Percentiles rank a stretch among this genome's conserved stretches.
phyloP scores from a whole-genome alignment of 2,888 invertebrate genomes.

The Luffia ferchaultella region DNA sequence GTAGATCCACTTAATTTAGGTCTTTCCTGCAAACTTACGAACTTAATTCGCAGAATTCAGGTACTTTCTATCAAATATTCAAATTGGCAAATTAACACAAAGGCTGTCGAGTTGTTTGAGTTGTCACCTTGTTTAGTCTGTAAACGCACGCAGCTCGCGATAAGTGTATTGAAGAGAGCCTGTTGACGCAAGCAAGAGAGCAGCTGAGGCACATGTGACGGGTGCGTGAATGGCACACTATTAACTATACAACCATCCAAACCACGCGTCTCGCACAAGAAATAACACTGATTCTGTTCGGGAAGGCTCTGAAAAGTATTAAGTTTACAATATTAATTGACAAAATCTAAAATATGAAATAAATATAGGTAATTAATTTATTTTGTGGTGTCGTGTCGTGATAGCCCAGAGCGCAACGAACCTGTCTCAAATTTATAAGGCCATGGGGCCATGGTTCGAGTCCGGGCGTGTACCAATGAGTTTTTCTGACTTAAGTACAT shows the following conservation, averaged over 20 bases:
- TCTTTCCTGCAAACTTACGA: too few relatives aligned
- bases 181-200: slow-evolving; percentile 87
- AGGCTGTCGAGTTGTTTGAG: too few relatives aligned
- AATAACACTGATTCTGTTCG: slow-evolving; percentile 94
- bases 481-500: too few relatives aligned
- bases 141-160: slow-evolving; percentile 88
- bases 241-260: slow-evolving; percentile 77
- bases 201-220: slow-evolving; percentile 89
- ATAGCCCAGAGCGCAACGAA: neutral
- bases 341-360: too few relatives aligned
- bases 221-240: slow-evolving; percentile 92
- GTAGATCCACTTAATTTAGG: too few relatives aligned
- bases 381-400: neutral
- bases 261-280: slow-evolving; percentile 83
- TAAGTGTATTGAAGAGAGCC: slow-evolving; percentile 88
- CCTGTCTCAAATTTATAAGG: neutral
- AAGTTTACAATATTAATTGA: neutral
- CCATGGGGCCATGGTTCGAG: too few relatives aligned
- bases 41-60: too few relatives aligned
- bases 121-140: slow-evolving; percentile 81
- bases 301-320: slow-evolving; percentile 74
- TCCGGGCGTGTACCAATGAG: too few relatives aligned
- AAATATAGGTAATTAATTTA: too few relatives aligned
- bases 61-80: too few relatives aligned
- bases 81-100: too few relatives aligned